Evolutionary conservation across 2,888 invertebrate species (phyloP), one percentile per base, ranked within the genome.

Genomic region (Platycnemis pennipes): DNA sequence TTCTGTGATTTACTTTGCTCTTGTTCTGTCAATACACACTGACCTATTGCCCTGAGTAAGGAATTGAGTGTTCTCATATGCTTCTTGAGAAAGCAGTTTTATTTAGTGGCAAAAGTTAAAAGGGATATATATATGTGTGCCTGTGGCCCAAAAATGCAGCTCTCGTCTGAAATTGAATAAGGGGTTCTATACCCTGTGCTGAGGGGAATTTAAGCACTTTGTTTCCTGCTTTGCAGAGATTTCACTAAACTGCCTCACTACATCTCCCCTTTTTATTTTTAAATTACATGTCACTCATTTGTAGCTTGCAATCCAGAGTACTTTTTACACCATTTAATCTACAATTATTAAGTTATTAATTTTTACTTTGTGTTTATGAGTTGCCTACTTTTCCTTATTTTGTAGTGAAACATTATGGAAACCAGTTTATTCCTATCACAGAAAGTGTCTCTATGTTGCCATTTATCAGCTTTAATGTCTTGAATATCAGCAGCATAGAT

Each of bases 401-500:
- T 91, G 53, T 53, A 53, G 91, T 91, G 91, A 91, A 91, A 91
- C 63, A 91, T 91, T 63, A 44, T 91, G 91, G 91, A 63, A 91
- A 91, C 91, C 91, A 91, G 45, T 91, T 91, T 91, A 91, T 91
- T n/a, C 91, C 91, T 91, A 91, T 91, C 91, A 91, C 91, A 91
- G 91, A 91, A 91, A 91, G 49, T 91, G 91, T 91, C 91, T 91
- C 91, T 91, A 87, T 87, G 91, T 91, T 91, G 91, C 69, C 91
- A 37, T 44, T 77, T 63, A 44, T 91, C 63, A 91, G 91, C 91
- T 91, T 77, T 44, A 91, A 91, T 56, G 91, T 91, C 69, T 91
- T 63, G 44, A 91, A 91, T 44, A 91, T 31, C 13, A n/a, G 87
- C 87, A 87, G 46, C 87, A 46, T 87, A 87, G n/a, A 87, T 46